Conservation (phyloP, 2,888 invertebrate species). For the Aporophyla nigra region DNA sequence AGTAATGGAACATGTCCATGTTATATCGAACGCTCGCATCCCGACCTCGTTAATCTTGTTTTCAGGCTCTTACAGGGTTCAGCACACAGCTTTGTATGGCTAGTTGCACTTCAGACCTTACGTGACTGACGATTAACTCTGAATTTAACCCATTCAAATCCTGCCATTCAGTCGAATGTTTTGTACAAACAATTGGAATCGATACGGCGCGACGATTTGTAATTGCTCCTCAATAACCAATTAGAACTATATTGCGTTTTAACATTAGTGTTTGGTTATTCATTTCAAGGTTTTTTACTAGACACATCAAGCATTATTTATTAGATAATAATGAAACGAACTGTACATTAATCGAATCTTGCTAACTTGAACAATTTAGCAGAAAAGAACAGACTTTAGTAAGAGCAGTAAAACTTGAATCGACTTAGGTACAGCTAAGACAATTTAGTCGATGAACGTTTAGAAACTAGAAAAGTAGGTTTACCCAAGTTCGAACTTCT, state of each 20-base stretch:
- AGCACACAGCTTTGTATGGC: conserved; percentile 57
- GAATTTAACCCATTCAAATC: conserved; percentile 22
- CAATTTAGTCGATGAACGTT: conserved; percentile 33
- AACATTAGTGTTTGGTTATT: not conserved
- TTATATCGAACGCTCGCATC: conserved; percentile 50
- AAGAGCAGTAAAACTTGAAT: conserved; percentile 36
- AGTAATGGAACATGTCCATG: conserved; percentile 62
- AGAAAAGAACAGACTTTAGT: conserved; percentile 19
- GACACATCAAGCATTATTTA: not conserved
- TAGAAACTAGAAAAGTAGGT: conserved; percentile 40
- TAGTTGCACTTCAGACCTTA: conserved; percentile 43
- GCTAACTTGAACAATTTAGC: conserved; percentile 7
- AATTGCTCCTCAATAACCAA: conserved; percentile 29
- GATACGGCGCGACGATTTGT: conserved; percentile 21
- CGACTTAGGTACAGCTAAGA: not conserved
- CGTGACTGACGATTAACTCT: conserved; percentile 24
- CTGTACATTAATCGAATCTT: not conserved
- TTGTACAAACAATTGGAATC: conserved; percentile 7
- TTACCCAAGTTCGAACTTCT: conserved; percentile 23
- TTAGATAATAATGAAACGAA: not conserved
- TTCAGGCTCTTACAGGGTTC: conserved; percentile 61
- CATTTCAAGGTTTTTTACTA: not conserved
- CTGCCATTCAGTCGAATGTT: conserved; percentile 4
- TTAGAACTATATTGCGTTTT: not conserved
- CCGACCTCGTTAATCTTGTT: conserved; percentile 65